Base-by-base conservation (phyloP, 2,113 vertebrate genomes). In the Rhabdomys dilectus region DNA sequence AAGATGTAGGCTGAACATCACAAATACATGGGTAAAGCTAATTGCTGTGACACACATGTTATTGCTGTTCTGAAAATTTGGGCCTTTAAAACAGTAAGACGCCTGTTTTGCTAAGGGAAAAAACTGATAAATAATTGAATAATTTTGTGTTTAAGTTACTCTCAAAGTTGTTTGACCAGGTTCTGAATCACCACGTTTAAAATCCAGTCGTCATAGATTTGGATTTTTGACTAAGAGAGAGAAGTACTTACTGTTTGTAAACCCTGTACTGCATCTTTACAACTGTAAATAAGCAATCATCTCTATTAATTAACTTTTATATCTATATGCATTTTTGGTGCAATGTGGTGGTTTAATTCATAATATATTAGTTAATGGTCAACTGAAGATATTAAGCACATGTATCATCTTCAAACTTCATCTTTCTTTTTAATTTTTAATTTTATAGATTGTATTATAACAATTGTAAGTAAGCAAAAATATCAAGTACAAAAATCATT, bases 131-230 rank as follows among this genome's bases (percentile, higher is more conserved):
- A 68, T 39, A 66, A 51, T 91, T 91, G 16, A 2, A 85, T 10
- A 93, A 1, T 76, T 89, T 93, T 82, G 16, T 15, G 17, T 73
- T 95, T 95, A 48, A 58, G 73, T 90, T 92, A 86, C 0, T 29
- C 7, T 64, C 8, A 91, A 93, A 85, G 10, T 89, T 15, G 4
- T 42, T 94, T 92, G 88, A 7, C 2, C 62, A 73, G 73, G 19
- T 86, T 85, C 34, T 88, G 48, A 95, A 80, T 90, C 91, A 76
- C 12, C 26, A 62, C 51, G 66, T 42, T 93, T 89, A 81, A 90
- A 95, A 82, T 78, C 34, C 80, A 95, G 53, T 92, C 4, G 80
- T 81, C 29, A 12, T 70, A n/a, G 19, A 45, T 34, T 36, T 70
- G 34, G 12, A 34, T 68, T 45, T 68, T 66, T 39, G 8, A 56